These are phyloP conservation scores for Drosophila nigricruria DNA, from an alignment of 2,888 invertebrate genomes.

Conservation along the genomic window DNA sequence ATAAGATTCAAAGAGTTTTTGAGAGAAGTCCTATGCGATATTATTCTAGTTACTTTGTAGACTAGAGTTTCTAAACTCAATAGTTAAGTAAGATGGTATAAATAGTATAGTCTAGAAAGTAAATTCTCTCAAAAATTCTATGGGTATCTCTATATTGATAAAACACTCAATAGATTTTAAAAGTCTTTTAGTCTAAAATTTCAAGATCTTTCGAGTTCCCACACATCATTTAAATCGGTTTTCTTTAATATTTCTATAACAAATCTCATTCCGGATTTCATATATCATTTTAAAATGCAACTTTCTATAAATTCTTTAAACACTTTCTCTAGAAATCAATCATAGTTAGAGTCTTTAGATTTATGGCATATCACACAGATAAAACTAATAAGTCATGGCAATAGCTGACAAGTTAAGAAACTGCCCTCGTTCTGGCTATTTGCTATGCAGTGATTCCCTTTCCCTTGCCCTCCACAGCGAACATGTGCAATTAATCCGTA, in stretches of 20 bases:
- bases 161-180: background rate
- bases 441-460: conserved; percentile 21
- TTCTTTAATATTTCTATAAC: background rate
- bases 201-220: background rate
- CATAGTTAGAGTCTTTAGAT: background rate
- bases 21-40: no score
- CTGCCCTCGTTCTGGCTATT: conserved; percentile 44
- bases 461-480: conserved; percentile 27
- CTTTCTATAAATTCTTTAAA: background rate
- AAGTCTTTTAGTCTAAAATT: background rate
- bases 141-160: background rate
- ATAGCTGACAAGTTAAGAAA: conserved; percentile 27
- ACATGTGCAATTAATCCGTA: conserved; percentile 82
- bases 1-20: no score
- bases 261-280: background rate
- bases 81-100: background rate
- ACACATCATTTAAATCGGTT: no score
- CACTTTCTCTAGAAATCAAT: conserved; percentile 11
- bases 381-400: conserved; percentile 7
- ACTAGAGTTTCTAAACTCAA: no score
- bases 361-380: background rate
- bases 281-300: background rate
- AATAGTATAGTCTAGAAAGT: background rate
- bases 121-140: no score
- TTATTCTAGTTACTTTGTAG: no score